phyloP scores from a whole-genome alignment of 2,113 vertebrate genomes.

The Muntiacus reevesi region DNA sequence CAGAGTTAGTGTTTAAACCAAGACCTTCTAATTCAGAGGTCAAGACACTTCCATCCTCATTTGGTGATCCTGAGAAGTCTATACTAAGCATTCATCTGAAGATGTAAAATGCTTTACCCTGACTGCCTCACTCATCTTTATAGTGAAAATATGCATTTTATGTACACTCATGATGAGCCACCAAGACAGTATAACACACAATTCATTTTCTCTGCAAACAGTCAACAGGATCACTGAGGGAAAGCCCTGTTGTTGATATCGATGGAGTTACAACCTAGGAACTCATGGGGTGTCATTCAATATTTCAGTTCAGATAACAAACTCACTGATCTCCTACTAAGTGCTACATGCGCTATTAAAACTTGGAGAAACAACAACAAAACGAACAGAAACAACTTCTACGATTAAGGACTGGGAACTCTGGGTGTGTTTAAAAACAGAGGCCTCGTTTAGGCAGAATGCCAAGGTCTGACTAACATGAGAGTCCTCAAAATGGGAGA shows the following conservation, averaged over 20 bases:
- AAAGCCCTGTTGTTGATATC: background rate
- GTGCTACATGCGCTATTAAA: background rate
- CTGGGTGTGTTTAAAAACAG: background rate
- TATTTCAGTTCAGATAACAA: background rate
- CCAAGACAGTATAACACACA: background rate
- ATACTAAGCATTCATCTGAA: background rate
- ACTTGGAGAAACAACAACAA: background rate
- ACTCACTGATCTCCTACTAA: background rate
- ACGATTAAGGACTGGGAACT: background rate
- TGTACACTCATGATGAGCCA: background rate
- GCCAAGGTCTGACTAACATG: background rate
- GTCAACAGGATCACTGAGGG: background rate
- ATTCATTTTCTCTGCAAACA: background rate
- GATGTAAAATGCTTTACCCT: background rate
- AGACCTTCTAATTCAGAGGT: background rate
- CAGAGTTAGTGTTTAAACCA: background rate
- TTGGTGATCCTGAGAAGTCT: background rate
- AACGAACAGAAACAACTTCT: background rate
- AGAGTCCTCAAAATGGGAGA: background rate
- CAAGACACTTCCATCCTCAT: background rate
- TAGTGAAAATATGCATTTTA: background rate
- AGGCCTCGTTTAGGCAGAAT: background rate
- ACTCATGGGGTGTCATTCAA: background rate
- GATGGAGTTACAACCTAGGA: background rate
- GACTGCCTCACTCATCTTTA: background rate